Base-by-base conservation (phyloP, 2,797 vertebrate species). In the Chiloscyllium punctatum region DNA sequence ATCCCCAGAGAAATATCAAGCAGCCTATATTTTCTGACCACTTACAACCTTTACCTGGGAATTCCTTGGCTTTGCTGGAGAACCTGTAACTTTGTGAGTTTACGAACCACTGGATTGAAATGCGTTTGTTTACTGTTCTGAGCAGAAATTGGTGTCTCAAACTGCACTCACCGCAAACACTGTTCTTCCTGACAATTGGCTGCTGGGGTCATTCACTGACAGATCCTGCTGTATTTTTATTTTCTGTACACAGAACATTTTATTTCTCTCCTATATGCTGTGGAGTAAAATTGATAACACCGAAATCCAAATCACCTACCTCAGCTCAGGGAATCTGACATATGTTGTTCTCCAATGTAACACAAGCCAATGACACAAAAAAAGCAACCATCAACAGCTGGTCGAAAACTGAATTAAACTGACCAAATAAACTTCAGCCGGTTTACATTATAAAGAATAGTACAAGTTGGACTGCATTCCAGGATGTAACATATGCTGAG, bases 341-440 rank as follows among this genome's bases (percentile, higher is more conserved):
- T 69, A 25, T 42, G 68, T 92, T 92, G 62, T 4, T 92, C 90
- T 92, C 18, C 66, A 69, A 33, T 27, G n/a, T 62, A 62, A 69
- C 66, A 92, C 66, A 37, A 68, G n/a, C 62, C 57, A 69, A n/a
- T 69, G 21, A n/a, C 90, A 37, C 87, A 92, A 86, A 88, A 87
- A 37, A 66, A n/a, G 18, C 33, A 42, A 84, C 42, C 82, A 48
- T 84, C 82, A 84, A 48, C 42, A 92, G 62, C 66, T 69, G 90
- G 90, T 37, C 42, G 90, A 92, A 92, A 69, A 69, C 25, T 18
- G 8, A 68, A 92, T 92, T 92, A 92, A 92, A 92, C n/a, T 92
- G 18, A 62, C 90, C 90, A 92, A 92, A 69, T 92, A 92, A 92
- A 92, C 23, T n/a, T 92, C 90, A 92, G 90, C 62, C 66, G 37